Percentiles rank a stretch among this genome's conserved stretches.
phyloP scores from a whole-genome alignment of 1,140 invertebrate genomes.

The Platyscapa corneri region DNA sequence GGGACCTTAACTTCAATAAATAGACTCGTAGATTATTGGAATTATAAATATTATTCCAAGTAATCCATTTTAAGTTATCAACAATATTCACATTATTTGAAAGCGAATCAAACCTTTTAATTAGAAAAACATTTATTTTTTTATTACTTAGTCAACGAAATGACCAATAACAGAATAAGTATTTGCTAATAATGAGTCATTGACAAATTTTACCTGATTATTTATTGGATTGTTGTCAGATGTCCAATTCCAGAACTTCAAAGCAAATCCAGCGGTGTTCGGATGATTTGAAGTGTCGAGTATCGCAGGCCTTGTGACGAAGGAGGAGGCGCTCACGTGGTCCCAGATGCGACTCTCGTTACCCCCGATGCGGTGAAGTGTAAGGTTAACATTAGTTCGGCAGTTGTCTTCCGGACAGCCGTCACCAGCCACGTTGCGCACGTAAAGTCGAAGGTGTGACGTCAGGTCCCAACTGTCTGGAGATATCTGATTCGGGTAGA shows the following conservation, averaged over 20 bases:
- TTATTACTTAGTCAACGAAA: no score
- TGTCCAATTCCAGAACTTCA: conserved; percentile 88
- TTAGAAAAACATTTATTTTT: no score
- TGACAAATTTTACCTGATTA: no score
- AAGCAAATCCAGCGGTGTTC: conserved; percentile 81
- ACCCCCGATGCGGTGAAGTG: conserved; percentile 73
- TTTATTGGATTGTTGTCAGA: conserved; percentile 17
- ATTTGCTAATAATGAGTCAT: no score
- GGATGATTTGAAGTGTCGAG: conserved; percentile 70
- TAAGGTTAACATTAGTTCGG: conserved; percentile 77
- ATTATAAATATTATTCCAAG: no score
- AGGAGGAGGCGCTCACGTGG: conserved; percentile 77
- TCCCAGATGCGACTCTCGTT: conserved; percentile 76
- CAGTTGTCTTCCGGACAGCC: conserved; percentile 79
- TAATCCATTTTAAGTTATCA: no score
- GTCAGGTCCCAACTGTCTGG: conserved; percentile 61
- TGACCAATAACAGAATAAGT: no score
- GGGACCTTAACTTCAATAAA: no score
- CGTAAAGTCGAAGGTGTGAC: conserved; percentile 71
- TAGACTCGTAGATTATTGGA: no score
- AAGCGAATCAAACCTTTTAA: no score
- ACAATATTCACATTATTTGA: no score
- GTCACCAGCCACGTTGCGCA: conserved; percentile 80
- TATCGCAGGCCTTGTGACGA: conserved; percentile 80
- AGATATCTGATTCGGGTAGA: conserved; percentile 39